Evolutionary conservation across 2,113 vertebrate species (phyloP).

Genomic region (Poicephalus meyeri): DNA sequence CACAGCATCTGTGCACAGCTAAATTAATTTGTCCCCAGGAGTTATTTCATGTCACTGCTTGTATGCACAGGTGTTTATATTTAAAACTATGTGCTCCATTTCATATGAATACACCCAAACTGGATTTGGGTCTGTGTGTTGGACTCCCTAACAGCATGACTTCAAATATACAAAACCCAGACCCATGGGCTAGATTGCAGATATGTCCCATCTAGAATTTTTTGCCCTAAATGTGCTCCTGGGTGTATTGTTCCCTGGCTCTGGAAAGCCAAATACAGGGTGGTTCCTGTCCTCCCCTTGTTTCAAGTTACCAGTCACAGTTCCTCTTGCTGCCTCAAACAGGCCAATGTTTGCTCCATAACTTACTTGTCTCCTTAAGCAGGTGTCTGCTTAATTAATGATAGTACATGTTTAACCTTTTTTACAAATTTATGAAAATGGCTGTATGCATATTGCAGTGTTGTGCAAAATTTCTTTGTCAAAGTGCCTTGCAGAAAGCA

Average conservation of each 20-base stretch:
- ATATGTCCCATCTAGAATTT: neutral
- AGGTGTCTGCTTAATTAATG: neutral
- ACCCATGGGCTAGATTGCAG: neutral
- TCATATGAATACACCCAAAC: neutral
- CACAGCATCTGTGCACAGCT: neutral
- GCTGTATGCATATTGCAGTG: neutral
- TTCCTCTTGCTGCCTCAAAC: neutral
- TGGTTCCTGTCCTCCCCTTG: neutral
- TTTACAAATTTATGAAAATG: neutral
- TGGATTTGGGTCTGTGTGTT: neutral
- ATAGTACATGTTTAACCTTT: neutral
- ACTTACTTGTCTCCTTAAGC: neutral
- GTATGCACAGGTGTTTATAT: neutral
- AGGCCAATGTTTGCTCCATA: neutral
- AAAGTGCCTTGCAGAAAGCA: neutral
- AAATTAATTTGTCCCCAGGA: neutral
- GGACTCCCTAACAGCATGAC: neutral
- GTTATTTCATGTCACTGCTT: neutral
- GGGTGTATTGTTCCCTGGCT: neutral
- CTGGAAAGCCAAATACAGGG: neutral
- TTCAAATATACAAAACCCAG: neutral
- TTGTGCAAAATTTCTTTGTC: neutral
- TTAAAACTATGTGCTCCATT: neutral
- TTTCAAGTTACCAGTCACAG: neutral
- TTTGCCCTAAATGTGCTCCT: neutral